Conservation (phyloP, 2,888 invertebrate genomes). For the Barypeithes pellucidus region DNA sequence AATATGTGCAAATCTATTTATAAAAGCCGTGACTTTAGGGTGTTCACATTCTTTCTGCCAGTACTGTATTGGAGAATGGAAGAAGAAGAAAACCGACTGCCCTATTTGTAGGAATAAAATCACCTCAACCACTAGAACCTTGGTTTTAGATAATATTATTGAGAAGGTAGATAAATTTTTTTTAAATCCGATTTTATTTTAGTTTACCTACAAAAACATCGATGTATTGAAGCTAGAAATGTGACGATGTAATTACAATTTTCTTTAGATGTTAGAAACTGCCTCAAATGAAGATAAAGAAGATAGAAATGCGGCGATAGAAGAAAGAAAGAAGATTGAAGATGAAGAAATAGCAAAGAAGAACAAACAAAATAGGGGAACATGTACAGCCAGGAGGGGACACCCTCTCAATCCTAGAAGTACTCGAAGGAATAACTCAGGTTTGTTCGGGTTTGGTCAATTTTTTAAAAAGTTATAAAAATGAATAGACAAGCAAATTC, state of each 20-base stretch:
- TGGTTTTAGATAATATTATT: slow-evolving; percentile 83
- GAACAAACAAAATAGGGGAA: neutral
- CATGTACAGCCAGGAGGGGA: slow-evolving; percentile 11
- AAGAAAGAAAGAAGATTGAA: slow-evolving; percentile 50
- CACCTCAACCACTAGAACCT: slow-evolving; percentile 74
- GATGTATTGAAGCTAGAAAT: no score
- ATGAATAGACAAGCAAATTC: no score
- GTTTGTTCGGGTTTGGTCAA: no score
- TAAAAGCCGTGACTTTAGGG: slow-evolving; percentile 79
- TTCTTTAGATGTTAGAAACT: slow-evolving; percentile 75
- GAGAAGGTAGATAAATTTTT: slow-evolving; percentile 75
- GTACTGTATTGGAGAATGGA: slow-evolving; percentile 82
- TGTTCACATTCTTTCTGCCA: slow-evolving; percentile 86
- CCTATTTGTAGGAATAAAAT: slow-evolving; percentile 78
- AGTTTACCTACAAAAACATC: neutral
- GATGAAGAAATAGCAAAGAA: slow-evolving; percentile 27
- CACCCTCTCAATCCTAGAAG: neutral
- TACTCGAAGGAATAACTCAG: no score
- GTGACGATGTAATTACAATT: no score
- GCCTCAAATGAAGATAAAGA: slow-evolving; percentile 76
- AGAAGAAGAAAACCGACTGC: slow-evolving; percentile 79
- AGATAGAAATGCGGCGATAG: slow-evolving; percentile 74
- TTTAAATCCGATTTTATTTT: no score
- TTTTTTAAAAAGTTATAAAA: no score
- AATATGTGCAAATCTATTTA: slow-evolving; percentile 83